Evolutionary conservation across 1,140 invertebrate genomes (phyloP).

Genomic region (Drosophila sp.): DNA sequence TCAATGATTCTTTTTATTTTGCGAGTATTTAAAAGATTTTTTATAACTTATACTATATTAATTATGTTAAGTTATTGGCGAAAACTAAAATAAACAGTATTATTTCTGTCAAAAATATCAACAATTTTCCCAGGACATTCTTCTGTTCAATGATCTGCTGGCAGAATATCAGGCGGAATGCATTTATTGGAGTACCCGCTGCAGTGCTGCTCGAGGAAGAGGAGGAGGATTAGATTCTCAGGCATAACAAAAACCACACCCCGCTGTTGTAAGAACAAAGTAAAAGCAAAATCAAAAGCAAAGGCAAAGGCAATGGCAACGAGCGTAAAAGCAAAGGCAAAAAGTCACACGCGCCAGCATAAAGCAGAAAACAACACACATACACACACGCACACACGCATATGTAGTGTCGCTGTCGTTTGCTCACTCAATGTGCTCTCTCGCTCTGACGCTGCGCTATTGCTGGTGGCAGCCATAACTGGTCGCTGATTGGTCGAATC

Average conservation of each 20-base stretch:
- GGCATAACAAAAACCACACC: conserved; percentile 43
- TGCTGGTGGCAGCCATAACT: conserved; percentile 63
- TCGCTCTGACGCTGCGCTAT: conserved; percentile 20
- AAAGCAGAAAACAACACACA: conserved; percentile 23
- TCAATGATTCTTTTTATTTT: no score
- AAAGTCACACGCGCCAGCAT: conserved; percentile 79
- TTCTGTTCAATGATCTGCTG: conserved; percentile 26
- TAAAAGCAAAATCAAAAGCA: neutral
- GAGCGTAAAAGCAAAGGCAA: conserved; percentile 26
- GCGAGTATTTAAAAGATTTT: no score
- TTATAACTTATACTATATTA: no score
- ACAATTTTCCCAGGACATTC: conserved; percentile 40
- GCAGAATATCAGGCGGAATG: conserved; percentile 25
- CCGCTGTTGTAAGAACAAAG: conserved; percentile 3
- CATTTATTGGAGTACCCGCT: neutral
- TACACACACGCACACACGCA: conserved; percentile 52
- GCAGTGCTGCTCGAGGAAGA: conserved; percentile 2
- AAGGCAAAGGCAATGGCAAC: conserved; percentile 49
- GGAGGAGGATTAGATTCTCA: conserved; percentile 30
- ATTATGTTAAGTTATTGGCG: neutral
- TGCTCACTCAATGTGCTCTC: conserved; percentile 6
- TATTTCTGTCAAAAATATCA: neutral
- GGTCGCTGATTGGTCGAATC: conserved; percentile 70
- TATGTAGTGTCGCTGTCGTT: neutral
- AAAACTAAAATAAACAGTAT: neutral